Conservation (phyloP, 1,140 invertebrate genomes). For the Apis mellifera region DNA sequence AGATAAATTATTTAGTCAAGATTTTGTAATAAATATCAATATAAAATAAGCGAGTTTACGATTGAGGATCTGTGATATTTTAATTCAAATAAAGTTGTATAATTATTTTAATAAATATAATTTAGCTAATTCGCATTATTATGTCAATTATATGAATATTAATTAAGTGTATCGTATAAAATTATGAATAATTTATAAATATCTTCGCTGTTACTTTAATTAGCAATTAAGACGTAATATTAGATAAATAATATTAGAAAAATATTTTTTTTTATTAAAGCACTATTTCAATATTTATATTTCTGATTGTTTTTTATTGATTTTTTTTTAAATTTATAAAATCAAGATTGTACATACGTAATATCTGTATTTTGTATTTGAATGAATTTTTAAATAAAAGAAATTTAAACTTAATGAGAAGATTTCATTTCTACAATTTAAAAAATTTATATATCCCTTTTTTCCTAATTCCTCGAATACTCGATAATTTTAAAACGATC, state of each 20-base stretch:
- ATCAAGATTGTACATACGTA: too few species aligned
- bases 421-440: too few species aligned
- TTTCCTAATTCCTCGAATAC: too few species aligned
- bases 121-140: neutral
- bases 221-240: neutral
- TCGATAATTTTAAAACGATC: too few species aligned
- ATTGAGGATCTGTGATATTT: neutral
- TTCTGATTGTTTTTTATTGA: too few species aligned
- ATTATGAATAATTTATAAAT: conserved; percentile 11
- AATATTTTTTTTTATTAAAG: neutral
- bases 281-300: too few species aligned
- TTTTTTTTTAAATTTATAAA: too few species aligned
- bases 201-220: neutral
- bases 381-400: too few species aligned
- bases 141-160: neutral
- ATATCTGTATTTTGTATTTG: too few species aligned
- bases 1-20: neutral
- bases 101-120: neutral
- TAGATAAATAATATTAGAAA: neutral
- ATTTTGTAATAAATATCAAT: neutral
- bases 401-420: too few species aligned
- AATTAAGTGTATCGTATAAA: neutral
- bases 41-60: too few species aligned
- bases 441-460: too few species aligned
- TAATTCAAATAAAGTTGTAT: neutral